phyloP scores from a whole-genome alignment of 2,888 invertebrate genomes.

The Emmelina monodactyla region DNA sequence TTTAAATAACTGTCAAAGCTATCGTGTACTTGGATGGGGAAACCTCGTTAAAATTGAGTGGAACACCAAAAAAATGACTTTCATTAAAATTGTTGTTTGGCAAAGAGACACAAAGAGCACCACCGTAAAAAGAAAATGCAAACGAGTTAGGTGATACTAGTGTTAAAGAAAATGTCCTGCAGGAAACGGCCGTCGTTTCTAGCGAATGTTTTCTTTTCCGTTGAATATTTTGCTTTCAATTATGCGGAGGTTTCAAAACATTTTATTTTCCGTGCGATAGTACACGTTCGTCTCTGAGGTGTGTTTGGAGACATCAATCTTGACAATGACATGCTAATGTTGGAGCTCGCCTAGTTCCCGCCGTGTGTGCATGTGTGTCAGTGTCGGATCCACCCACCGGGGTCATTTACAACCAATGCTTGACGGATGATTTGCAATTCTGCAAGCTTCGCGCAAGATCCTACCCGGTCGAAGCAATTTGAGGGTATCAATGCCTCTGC shows the following conservation, averaged over 20 bases:
- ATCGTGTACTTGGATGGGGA: slow-evolving; percentile 35
- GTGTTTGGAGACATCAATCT: neutral
- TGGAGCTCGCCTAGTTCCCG: neutral
- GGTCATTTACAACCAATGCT: slow-evolving; percentile 31
- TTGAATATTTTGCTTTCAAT: no score
- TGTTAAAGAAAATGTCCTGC: no score
- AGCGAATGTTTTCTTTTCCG: no score
- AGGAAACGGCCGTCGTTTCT: no score
- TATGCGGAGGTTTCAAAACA: no score
- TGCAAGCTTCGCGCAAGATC: no score
- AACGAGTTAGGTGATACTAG: no score
- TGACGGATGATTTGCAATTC: slow-evolving; percentile 41
- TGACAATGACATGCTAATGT: slow-evolving; percentile 10
- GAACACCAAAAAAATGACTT: slow-evolving; percentile 44
- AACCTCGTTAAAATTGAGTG: slow-evolving; percentile 45
- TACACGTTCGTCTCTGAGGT: neutral
- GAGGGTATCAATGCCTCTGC: no score
- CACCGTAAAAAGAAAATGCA: slow-evolving; percentile 39
- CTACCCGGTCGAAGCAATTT: no score
- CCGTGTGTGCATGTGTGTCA: slow-evolving; percentile 25
- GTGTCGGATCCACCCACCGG: slow-evolving; percentile 27
- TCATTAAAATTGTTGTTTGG: slow-evolving; percentile 42
- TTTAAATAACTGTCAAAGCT: slow-evolving; percentile 48
- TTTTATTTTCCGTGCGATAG: no score
- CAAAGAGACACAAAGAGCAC: slow-evolving; percentile 38